Percentiles rank a stretch among this genome's conserved stretches.
These are phyloP conservation scores for Nymphalis polychloros DNA, from an alignment of 2,888 invertebrate species.

Conservation along the genomic window DNA sequence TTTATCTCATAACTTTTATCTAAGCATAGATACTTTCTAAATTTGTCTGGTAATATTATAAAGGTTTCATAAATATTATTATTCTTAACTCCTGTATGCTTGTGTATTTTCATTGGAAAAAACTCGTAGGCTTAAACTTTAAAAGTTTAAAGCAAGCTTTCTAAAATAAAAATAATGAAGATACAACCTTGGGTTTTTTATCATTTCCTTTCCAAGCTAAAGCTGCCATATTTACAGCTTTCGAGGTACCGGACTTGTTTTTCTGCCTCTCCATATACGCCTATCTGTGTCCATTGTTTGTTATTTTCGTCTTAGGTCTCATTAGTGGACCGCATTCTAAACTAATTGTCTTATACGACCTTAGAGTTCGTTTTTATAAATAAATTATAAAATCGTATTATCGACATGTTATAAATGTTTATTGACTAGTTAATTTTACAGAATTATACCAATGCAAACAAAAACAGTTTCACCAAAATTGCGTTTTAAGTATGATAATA, in stretches of 20 bases:
- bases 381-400: too few relatives aligned
- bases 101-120: not conserved
- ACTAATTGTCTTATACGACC: not conserved
- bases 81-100: not conserved
- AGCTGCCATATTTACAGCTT: conserved; percentile 12
- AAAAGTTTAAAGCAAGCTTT: not conserved
- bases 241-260: conserved; percentile 24
- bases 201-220: not conserved
- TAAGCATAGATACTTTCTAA: not conserved
- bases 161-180: conserved; percentile 12
- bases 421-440: too few relatives aligned
- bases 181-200: conserved; percentile 15
- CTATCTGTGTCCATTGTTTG: conserved; percentile 7
- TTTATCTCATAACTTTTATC: conserved; percentile 4
- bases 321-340: conserved; percentile 9
- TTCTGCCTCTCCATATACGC: conserved; percentile 22
- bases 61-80: not conserved
- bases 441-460: too few relatives aligned
- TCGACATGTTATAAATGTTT: too few relatives aligned
- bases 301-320: conserved; percentile 4
- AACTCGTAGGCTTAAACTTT: not conserved
- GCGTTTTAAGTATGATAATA: too few relatives aligned
- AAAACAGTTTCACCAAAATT: too few relatives aligned
- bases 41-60: not conserved
- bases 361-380: too few relatives aligned